These are phyloP conservation scores for Conus ventricosus DNA, from an alignment of 1,140 invertebrate species.

Conservation along the genomic window DNA sequence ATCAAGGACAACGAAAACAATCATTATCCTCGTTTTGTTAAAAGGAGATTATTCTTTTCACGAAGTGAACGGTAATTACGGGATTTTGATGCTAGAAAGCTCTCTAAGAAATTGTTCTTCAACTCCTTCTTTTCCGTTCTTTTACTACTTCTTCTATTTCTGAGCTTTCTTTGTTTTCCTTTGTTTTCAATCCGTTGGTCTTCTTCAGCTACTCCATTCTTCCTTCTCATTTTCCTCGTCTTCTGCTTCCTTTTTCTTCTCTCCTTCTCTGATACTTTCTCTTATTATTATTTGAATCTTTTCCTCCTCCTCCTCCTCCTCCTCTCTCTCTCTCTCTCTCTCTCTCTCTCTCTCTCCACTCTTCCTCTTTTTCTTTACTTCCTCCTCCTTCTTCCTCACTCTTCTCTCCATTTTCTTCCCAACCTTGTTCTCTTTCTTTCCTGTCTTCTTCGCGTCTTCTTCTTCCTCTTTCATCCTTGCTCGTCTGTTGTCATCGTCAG, in stretches of 20 bases:
- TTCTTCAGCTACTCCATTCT: not conserved
- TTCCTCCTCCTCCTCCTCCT: not conserved
- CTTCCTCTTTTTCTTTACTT: not conserved
- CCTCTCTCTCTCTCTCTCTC: conserved; percentile 5
- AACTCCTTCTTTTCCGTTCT: no score
- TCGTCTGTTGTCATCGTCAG: not conserved
- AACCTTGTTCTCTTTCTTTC: no score
- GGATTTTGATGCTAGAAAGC: no score
- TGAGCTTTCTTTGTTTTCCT: not conserved
- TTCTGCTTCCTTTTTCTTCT: not conserved
- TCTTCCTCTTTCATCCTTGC: not conserved
- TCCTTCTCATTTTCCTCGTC: not conserved
- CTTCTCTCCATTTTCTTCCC: not conserved
- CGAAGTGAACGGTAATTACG: no score
- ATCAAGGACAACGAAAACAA: no score
- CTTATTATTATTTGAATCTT: not conserved
- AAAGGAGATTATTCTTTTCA: no score
- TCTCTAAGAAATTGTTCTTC: no score
- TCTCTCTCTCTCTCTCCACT: not conserved
- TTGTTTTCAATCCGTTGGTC: not conserved
- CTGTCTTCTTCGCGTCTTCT: no score
- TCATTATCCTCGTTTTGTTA: no score
- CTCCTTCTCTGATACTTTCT: not conserved
- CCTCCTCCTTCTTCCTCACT: not conserved
- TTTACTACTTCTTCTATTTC: no score